phyloP scores from a whole-genome alignment of 2,797 vertebrate genomes.

The Pseudochromis fuscus region DNA sequence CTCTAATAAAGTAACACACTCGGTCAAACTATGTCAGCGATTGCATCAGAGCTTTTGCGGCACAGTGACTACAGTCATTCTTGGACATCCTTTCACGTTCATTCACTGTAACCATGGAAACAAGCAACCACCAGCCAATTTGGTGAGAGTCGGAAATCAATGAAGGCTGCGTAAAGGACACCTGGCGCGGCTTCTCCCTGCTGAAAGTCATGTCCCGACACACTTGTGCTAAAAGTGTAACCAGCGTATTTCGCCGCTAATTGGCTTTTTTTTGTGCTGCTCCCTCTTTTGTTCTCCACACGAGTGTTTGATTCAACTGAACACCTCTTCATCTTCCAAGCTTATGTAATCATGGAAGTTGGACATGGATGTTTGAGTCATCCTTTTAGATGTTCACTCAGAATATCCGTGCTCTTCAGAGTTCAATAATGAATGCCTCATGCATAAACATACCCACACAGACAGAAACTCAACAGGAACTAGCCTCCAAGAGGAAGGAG shows the following conservation, averaged over 20 bases:
- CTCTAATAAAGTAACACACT: constrained; percentile 7
- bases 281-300: constrained; percentile 17
- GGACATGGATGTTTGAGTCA: constrained; percentile 71
- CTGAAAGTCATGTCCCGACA: constrained; percentile 28
- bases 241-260: constrained; percentile 5
- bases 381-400: constrained; percentile 51
- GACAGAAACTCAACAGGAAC: constrained; percentile 71
- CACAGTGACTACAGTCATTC: constrained; percentile 51
- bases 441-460: constrained; percentile 74
- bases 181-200: neutral
- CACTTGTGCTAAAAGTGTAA: constrained; percentile 20
- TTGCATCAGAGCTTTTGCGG: constrained; percentile 67
- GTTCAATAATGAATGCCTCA: constrained; percentile 75
- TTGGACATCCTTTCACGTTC: constrained; percentile 63
- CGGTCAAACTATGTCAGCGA: constrained; percentile 36
- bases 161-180: constrained; percentile 41
- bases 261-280: constrained; percentile 3
- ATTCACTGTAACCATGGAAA: constrained; percentile 76
- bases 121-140: constrained; percentile 57
- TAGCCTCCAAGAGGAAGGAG: constrained; percentile 56
- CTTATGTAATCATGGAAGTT: constrained; percentile 61
- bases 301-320: constrained; percentile 32
- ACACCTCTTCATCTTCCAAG: constrained; percentile 41
- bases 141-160: constrained; percentile 50
- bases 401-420: constrained; percentile 70